Conservation (phyloP, 2,888 invertebrate species). For the Lamproptera curius region DNA sequence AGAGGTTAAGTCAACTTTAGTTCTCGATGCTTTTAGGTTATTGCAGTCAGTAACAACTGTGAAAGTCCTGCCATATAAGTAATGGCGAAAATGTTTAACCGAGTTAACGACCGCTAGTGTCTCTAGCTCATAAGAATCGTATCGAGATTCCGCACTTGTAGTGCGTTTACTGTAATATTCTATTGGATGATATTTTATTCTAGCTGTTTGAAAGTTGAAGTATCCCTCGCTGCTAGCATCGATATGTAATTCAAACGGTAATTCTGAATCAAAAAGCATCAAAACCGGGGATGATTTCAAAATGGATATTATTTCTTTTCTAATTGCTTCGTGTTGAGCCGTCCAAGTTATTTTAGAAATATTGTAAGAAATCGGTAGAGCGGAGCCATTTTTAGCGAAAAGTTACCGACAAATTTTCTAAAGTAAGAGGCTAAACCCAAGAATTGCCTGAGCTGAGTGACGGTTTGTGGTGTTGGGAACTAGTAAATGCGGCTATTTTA, state of each 20-base stretch:
- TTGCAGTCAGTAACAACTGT: conserved; percentile 26
- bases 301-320: too few relatives aligned
- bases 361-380: too few relatives aligned
- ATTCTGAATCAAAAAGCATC: conserved; percentile 22
- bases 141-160: conserved; percentile 19
- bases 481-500: too few relatives aligned
- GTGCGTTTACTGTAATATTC: conserved; percentile 23
- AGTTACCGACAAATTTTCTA: too few relatives aligned
- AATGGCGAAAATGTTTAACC: conserved; percentile 28
- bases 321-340: too few relatives aligned
- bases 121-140: conserved; percentile 28
- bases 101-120: conserved; percentile 28
- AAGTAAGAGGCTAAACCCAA: too few relatives aligned
- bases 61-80: conserved; percentile 19
- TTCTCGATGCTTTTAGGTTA: conserved; percentile 22
- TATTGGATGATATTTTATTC: conserved; percentile 10
- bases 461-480: too few relatives aligned
- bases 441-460: too few relatives aligned
- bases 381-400: too few relatives aligned
- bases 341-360: too few relatives aligned
- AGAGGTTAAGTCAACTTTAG: conserved; percentile 24
- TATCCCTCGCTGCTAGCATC: conserved; percentile 29
- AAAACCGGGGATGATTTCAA: conserved; percentile 16
- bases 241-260: conserved; percentile 18
- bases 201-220: conserved; percentile 13